Evolutionary conservation across 2,113 vertebrate species (phyloP).

Genomic region (Hemichromis elongatus): DNA sequence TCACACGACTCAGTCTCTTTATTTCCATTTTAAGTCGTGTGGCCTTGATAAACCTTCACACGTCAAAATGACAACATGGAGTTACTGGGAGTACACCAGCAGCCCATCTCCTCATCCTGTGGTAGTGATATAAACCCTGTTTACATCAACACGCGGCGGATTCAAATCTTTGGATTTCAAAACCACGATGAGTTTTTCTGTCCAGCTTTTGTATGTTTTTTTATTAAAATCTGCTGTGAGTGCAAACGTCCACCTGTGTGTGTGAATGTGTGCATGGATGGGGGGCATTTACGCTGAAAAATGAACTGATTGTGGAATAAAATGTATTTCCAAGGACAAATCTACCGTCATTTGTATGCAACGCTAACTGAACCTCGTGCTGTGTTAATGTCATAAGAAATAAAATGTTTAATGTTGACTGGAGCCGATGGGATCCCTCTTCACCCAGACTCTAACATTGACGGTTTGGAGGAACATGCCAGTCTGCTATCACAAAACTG

Average conservation of each 20-base stretch:
- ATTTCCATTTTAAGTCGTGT: not conserved
- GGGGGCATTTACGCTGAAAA: too few relatives aligned
- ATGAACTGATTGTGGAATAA: too few relatives aligned
- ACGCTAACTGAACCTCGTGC: too few relatives aligned
- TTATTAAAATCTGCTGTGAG: not conserved
- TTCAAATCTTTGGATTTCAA: not conserved
- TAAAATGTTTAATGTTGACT: too few relatives aligned
- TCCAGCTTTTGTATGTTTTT: not conserved
- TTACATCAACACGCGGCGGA: not conserved
- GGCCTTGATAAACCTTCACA: not conserved
- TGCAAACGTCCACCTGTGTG: rapidly evolving
- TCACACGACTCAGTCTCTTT: not conserved
- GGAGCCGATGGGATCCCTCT: too few relatives aligned
- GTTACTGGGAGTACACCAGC: not conserved
- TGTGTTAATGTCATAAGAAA: too few relatives aligned
- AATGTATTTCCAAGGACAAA: too few relatives aligned
- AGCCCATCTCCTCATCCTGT: not conserved
- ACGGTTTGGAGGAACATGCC: too few relatives aligned
- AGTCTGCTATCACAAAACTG: too few relatives aligned
- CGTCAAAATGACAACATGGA: not conserved
- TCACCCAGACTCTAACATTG: too few relatives aligned
- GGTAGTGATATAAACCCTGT: not conserved
- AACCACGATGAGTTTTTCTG: too few relatives aligned
- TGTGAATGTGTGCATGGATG: not conserved
- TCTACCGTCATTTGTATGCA: too few relatives aligned